Conservation (phyloP, 35 echinoderm and acorn worm genomes). For the Patiria miniata region DNA sequence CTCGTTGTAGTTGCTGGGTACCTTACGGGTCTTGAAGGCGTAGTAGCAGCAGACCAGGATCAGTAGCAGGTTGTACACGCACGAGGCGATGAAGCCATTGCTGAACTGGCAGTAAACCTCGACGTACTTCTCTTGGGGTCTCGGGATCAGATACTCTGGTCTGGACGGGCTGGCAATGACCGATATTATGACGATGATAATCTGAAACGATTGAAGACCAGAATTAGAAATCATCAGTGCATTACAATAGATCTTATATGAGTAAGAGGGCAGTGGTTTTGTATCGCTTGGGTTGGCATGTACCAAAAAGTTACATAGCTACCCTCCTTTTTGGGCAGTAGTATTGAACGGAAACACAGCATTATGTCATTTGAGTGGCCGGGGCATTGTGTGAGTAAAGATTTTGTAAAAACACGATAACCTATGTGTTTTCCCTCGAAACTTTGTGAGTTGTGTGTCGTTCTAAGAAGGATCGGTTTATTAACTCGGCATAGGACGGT, state of each 20-base stretch:
- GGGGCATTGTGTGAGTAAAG: too few relatives aligned
- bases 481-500: background rate
- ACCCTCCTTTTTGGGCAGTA: too few relatives aligned
- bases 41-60: constrained; percentile 41
- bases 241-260: too few relatives aligned
- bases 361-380: too few relatives aligned
- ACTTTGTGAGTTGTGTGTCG: background rate
- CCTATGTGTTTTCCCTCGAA: too few relatives aligned
- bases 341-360: too few relatives aligned
- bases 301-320: too few relatives aligned
- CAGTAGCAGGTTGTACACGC: constrained; percentile 41
- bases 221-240: too few relatives aligned
- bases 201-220: background rate
- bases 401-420: too few relatives aligned
- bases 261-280: too few relatives aligned
- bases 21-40: constrained; percentile 38
- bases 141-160: background rate
- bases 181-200: background rate
- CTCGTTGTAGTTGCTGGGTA: constrained; percentile 49
- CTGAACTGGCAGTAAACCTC: constrained; percentile 10
- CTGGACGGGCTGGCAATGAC: background rate
- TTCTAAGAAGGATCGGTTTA: background rate
- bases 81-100: constrained; percentile 31
- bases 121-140: background rate
- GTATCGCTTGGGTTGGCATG: too few relatives aligned